Percentiles rank a stretch among this genome's conserved stretches.
phyloP scores from a whole-genome alignment of 2,113 vertebrate genomes.

The mouse (Mus musculus) region DNA sequence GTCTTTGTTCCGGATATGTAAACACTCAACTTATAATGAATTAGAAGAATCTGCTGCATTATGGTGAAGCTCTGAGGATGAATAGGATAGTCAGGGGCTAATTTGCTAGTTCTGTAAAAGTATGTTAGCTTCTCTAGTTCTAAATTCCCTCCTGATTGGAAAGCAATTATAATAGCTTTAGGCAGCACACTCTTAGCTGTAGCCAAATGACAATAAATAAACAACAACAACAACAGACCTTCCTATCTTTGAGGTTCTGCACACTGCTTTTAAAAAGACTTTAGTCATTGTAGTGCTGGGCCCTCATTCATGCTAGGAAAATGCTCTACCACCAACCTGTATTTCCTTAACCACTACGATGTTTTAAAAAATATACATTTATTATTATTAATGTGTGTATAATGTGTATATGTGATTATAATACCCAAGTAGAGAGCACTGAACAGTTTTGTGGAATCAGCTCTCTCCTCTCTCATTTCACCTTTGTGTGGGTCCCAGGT shows the following conservation, averaged over 20 bases:
- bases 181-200: not conserved
- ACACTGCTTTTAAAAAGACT: not conserved
- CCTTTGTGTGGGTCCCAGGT: not conserved
- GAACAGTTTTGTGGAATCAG: not conserved
- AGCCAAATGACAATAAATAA: not conserved
- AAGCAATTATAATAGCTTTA: not conserved
- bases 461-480: not conserved
- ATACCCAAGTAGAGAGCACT: not conserved
- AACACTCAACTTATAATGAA: not conserved
- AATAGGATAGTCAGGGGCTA: not conserved
- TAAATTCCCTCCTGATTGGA: not conserved
- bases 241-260: not conserved
- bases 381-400: not conserved
- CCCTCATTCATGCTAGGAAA: not conserved
- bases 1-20: not conserved
- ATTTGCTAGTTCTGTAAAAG: constrained; percentile 10
- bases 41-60: not conserved
- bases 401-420: not conserved
- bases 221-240: not conserved
- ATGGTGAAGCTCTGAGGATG: not conserved
- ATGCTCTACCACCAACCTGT: not conserved
- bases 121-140: not conserved
- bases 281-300: not conserved
- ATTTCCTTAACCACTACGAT: not conserved
- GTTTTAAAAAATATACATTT: not conserved